Conservation (phyloP, 2,113 vertebrate genomes). For the Heloderma charlesbogerti region DNA sequence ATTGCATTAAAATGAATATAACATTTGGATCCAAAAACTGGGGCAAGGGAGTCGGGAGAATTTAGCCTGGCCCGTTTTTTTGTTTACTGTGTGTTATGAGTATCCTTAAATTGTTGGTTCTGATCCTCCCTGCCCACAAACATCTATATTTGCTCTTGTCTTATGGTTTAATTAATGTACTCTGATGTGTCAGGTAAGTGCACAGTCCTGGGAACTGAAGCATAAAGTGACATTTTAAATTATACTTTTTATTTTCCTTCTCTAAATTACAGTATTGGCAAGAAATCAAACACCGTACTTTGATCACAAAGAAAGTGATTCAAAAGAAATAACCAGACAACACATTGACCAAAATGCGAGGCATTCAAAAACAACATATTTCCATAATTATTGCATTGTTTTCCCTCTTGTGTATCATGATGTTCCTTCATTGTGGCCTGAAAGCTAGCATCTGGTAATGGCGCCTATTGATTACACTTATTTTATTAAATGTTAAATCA, state of each 20-base stretch:
- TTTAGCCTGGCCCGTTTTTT: background rate
- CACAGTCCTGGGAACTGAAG: slow-evolving; percentile 24
- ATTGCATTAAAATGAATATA: background rate
- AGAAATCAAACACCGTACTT: background rate
- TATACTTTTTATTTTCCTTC: slow-evolving; percentile 20
- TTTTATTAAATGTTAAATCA: slow-evolving; percentile 40
- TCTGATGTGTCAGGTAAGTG: slow-evolving; percentile 15
- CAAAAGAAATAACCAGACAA: background rate
- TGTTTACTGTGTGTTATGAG: background rate
- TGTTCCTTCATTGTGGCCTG: background rate
- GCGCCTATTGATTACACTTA: slow-evolving; percentile 31
- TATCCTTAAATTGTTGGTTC: background rate
- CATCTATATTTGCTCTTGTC: slow-evolving; percentile 22
- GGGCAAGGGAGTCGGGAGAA: background rate
- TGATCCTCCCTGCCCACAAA: background rate
- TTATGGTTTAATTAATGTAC: slow-evolving; percentile 3
- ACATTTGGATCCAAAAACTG: background rate
- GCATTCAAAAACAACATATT: background rate
- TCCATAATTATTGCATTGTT: slow-evolving; percentile 15
- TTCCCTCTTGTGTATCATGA: background rate
- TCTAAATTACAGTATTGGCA: slow-evolving; percentile 26
- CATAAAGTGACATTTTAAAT: slow-evolving; percentile 31
- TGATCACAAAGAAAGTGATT: background rate
- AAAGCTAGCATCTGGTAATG: slow-evolving; percentile 27
- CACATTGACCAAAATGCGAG: background rate